Conservation (phyloP, 2,888 invertebrate species). For the Xanthorhoe spadicearia region DNA sequence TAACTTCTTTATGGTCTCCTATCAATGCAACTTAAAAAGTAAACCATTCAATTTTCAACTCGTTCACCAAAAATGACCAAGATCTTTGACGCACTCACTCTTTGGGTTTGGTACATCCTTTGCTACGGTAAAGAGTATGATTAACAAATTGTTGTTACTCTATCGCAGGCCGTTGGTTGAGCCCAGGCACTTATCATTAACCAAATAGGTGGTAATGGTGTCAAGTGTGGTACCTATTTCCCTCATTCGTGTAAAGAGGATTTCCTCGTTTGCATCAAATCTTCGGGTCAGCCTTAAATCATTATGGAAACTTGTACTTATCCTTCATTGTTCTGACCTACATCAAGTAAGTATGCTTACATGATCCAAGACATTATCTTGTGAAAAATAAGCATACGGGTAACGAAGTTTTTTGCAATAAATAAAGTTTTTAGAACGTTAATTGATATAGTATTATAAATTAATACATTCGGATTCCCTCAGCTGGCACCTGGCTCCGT, state of each 20-base stretch:
- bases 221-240: constrained; percentile 39
- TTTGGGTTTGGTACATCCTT: neutral
- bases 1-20: neutral
- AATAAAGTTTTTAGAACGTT: too few species aligned
- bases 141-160: neutral
- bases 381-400: too few species aligned
- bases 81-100: too few species aligned
- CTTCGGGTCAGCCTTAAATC: constrained; percentile 11
- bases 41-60: too few species aligned
- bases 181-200: constrained; percentile 11
- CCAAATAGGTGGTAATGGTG: constrained; percentile 20
- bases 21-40: neutral
- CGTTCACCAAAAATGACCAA: too few species aligned
- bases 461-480: neutral
- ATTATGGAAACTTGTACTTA: constrained; percentile 20
- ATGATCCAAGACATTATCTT: neutral
- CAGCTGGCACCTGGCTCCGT: neutral
- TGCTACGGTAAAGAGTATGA: neutral
- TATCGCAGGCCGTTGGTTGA: neutral
- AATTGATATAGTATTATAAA: too few species aligned
- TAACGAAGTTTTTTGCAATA: too few species aligned
- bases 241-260: constrained; percentile 63
- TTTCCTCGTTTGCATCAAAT: constrained; percentile 54
- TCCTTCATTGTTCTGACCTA: constrained; percentile 13
- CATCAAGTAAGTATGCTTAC: neutral